Evolutionary conservation across 2,113 vertebrate genomes (phyloP).

Genomic region (Tetrao urogallus): DNA sequence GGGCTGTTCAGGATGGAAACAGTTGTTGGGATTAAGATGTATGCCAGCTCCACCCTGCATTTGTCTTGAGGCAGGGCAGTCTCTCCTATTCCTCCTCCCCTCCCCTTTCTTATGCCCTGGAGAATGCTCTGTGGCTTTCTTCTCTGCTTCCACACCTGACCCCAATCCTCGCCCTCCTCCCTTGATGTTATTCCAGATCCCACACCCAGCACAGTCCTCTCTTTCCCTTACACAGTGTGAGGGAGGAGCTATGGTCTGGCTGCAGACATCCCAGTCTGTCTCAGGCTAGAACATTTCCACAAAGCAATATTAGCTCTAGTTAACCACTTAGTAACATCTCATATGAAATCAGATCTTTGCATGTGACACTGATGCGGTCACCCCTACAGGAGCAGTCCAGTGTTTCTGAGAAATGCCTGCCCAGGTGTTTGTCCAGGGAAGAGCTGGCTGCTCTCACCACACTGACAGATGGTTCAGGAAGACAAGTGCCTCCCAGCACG

Average conservation of each 20-base stretch:
- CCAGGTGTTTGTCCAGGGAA: background rate
- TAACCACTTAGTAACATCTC: rapidly evolving
- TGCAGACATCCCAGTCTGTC: background rate
- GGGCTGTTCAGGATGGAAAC: background rate
- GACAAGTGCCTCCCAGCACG: background rate
- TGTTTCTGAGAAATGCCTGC: background rate
- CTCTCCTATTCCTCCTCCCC: background rate
- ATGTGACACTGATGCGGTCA: rapidly evolving
- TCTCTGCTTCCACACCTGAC: background rate
- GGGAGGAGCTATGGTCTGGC: background rate
- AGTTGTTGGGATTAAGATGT: background rate
- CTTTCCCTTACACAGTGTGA: background rate
- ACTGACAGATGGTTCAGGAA: background rate
- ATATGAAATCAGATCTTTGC: background rate
- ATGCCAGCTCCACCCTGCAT: background rate
- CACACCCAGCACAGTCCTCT: background rate
- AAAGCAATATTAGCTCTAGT: background rate
- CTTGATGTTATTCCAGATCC: background rate
- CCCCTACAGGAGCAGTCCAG: rapidly evolving
- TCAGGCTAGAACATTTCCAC: background rate
- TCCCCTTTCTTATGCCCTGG: background rate
- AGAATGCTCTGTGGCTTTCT: background rate
- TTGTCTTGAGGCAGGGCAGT: background rate
- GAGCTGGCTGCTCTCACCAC: background rate
- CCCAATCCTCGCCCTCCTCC: background rate